Percentiles rank a stretch among this genome's conserved stretches.
Evolutionary conservation across 2,888 invertebrate genomes (phyloP).

Genomic region (Philopedon plagiatum): DNA sequence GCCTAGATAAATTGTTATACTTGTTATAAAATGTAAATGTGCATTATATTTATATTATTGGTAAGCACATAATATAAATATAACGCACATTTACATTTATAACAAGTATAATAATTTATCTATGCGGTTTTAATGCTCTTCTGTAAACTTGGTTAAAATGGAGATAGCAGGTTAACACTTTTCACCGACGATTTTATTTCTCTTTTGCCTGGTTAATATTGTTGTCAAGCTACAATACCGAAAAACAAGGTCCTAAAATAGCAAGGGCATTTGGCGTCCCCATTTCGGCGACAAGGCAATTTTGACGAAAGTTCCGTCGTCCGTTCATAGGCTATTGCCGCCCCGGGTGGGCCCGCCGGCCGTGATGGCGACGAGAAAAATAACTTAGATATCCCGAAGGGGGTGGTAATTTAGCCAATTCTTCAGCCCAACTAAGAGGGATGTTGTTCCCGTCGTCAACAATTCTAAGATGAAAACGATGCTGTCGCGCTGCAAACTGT

Average conservation of each 20-base stretch:
- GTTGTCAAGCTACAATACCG: conserved; percentile 7
- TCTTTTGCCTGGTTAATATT: neutral
- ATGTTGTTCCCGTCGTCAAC: conserved; percentile 18
- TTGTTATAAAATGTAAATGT: too few relatives aligned
- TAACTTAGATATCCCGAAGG: conserved; percentile 45
- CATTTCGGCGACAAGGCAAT: conserved; percentile 37
- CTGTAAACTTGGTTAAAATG: neutral
- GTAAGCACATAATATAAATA: too few relatives aligned
- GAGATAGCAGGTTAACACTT: neutral
- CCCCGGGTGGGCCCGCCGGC: conserved; percentile 38
- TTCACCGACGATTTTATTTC: neutral
- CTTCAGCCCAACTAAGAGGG: conserved; percentile 27
- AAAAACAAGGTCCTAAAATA: conserved; percentile 19
- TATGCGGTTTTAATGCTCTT: too few relatives aligned
- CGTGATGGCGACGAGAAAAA: conserved; percentile 46
- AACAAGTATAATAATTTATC: too few relatives aligned
- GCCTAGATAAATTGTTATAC: too few relatives aligned
- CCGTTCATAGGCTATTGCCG: conserved; percentile 42
- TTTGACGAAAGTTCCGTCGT: conserved; percentile 34
- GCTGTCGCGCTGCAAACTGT: conserved; percentile 23
- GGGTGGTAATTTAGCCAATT: conserved; percentile 46
- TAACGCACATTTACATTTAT: too few relatives aligned
- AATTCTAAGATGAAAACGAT: conserved; percentile 21
- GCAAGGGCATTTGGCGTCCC: conserved; percentile 3
- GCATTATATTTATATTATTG: too few relatives aligned